phyloP scores from a whole-genome alignment of 2,888 invertebrate species.

The Chouioia cunea region DNA sequence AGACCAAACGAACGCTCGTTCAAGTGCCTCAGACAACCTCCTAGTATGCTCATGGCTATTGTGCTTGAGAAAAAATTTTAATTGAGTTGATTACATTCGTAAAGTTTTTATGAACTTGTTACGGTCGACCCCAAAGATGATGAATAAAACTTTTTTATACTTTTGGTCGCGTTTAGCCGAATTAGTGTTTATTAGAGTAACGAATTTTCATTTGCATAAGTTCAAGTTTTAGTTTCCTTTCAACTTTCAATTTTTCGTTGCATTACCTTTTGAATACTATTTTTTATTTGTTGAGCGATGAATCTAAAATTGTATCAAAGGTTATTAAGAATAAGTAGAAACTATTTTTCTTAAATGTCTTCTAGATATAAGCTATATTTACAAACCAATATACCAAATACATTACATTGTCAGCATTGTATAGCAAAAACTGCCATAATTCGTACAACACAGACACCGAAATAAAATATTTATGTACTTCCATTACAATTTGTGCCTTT shows the following conservation, averaged over 20 bases:
- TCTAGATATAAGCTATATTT: slow-evolving; percentile 44
- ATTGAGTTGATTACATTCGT: slow-evolving; percentile 20
- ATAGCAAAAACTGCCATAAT: slow-evolving; percentile 41
- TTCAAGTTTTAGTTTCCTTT: neutral
- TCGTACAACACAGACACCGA: slow-evolving; percentile 37
- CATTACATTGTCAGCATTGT: slow-evolving; percentile 35
- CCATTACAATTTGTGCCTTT: slow-evolving; percentile 28
- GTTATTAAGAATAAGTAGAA: slow-evolving; percentile 31
- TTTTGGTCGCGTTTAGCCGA: slow-evolving; percentile 3
- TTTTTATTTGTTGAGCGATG: slow-evolving; percentile 5
- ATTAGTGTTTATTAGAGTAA: slow-evolving; percentile 1
- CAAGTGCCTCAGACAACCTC: slow-evolving; percentile 40
- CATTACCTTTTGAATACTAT: neutral
- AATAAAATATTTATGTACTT: slow-evolving; percentile 28
- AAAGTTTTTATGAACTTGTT: slow-evolving; percentile 19
- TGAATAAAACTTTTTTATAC: slow-evolving; percentile 9
- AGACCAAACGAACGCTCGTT: slow-evolving; percentile 23
- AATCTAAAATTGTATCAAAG: slow-evolving; percentile 34
- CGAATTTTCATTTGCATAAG: slow-evolving; percentile 14
- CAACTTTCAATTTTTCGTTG: too few relatives aligned
- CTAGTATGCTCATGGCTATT: slow-evolving; percentile 16
- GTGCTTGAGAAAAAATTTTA: slow-evolving; percentile 21
- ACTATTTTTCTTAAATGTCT: slow-evolving; percentile 43
- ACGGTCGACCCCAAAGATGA: slow-evolving; percentile 30
- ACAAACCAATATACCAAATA: slow-evolving; percentile 43